Percentiles rank a stretch among this genome's conserved stretches.
These are phyloP conservation scores for Heliconius charithonia DNA, from an alignment of 2,888 invertebrate genomes.

Conservation along the genomic window DNA sequence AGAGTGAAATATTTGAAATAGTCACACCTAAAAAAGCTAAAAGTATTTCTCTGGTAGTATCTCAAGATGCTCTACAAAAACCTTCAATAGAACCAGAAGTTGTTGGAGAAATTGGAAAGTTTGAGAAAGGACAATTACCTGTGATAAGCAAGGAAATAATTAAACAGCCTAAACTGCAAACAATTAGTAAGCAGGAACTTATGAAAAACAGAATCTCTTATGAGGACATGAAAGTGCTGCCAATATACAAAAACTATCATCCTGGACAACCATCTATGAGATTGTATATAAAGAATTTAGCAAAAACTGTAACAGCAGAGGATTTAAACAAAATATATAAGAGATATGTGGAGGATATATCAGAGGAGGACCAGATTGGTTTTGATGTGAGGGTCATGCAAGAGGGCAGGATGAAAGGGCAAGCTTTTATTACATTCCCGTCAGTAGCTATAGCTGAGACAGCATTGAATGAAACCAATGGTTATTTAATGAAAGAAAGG, in stretches of 20 bases:
- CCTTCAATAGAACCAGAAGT: conserved; percentile 66
- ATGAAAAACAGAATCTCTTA: conserved; percentile 87
- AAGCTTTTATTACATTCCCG: conserved; percentile 95
- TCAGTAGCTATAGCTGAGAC: conserved; percentile 86
- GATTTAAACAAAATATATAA: conserved; percentile 91
- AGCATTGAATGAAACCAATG: conserved; percentile 93
- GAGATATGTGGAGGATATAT: conserved; percentile 81
- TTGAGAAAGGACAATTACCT: conserved; percentile 65
- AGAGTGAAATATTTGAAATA: conserved; percentile 74
- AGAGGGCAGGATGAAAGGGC: conserved; percentile 98
- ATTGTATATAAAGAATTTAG: conserved; percentile 96
- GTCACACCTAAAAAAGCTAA: conserved; percentile 68
- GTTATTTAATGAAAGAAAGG: conserved; percentile 92
- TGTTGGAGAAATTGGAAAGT: conserved; percentile 74
- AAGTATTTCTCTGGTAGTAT: conserved; percentile 74
- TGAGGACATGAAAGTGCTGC: conserved; percentile 88
- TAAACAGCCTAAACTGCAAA: conserved; percentile 61
- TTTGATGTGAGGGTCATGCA: conserved; percentile 93
- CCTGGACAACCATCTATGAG: conserved; percentile 91
- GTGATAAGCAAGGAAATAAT: conserved; percentile 50
- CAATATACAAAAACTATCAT: conserved; percentile 94
- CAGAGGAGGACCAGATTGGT: conserved; percentile 73
- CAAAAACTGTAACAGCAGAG: conserved; percentile 89
- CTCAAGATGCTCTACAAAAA: conserved; percentile 69
- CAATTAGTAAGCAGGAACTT: conserved; percentile 86